Conservation (phyloP, 2,888 invertebrate genomes). For the Nomada fucata region DNA sequence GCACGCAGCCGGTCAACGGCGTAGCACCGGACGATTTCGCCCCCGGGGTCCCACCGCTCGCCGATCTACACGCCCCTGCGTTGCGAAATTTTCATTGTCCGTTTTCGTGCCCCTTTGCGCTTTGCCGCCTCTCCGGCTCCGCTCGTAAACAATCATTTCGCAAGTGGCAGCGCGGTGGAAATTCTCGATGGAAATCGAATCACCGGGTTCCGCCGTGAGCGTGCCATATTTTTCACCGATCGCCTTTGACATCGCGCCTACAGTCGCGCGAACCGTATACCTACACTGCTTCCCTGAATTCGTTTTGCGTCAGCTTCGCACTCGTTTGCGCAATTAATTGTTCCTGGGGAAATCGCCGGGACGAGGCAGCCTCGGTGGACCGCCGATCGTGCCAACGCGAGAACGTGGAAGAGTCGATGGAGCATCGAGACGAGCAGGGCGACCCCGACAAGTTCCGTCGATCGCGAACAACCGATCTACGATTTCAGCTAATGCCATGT, state of each 20-base stretch:
- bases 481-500: slow-evolving; percentile 32
- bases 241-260: not conserved
- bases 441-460: not conserved
- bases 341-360: no score
- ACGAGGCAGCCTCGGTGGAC: no score
- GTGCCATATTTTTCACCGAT: not conserved
- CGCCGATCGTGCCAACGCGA: no score
- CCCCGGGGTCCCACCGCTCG: slow-evolving; percentile 26
- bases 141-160: slow-evolving; percentile 36
- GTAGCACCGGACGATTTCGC: slow-evolving; percentile 48
- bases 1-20: slow-evolving; percentile 15
- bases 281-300: no score
- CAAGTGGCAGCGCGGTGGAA: not conserved
- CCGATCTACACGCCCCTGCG: slow-evolving; percentile 37
- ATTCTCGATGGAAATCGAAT: not conserved
- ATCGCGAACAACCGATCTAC: slow-evolving; percentile 28
- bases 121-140: slow-evolving; percentile 1
- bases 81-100: slow-evolving; percentile 52
- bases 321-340: no score
- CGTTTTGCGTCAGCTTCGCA: no score
- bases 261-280: not conserved
- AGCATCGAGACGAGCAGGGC: no score
- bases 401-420: no score
- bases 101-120: slow-evolving; percentile 32
- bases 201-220: not conserved